Evolutionary conservation across 2,113 vertebrate species (phyloP).

Genomic region (Egretta garzetta): DNA sequence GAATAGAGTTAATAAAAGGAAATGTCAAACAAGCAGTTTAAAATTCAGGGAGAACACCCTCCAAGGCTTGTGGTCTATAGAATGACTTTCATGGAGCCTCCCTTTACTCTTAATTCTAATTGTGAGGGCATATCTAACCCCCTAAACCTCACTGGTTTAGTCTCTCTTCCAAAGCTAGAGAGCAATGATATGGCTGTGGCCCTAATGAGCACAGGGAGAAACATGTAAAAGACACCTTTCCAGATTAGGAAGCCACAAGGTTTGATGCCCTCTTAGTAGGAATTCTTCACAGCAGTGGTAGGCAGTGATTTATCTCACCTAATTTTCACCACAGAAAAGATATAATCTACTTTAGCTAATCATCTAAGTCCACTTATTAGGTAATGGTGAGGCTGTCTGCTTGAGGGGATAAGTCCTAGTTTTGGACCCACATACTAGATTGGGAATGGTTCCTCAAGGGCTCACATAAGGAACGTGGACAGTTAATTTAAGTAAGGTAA

Average conservation of each 20-base stretch:
- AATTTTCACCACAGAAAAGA: not conserved
- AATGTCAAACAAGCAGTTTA: not conserved
- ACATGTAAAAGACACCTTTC: not conserved
- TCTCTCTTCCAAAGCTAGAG: not conserved
- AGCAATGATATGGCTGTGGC: not conserved
- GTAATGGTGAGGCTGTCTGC: not conserved
- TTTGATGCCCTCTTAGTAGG: not conserved
- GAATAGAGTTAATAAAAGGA: not conserved
- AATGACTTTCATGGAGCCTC: not conserved
- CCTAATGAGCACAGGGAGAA: not conserved
- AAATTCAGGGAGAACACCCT: not conserved
- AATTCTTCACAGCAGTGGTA: not conserved
- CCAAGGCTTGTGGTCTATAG: not conserved
- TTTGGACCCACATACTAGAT: not conserved
- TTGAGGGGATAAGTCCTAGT: not conserved
- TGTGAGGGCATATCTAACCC: fast-evolving
- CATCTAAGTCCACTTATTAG: not conserved
- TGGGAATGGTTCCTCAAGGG: not conserved
- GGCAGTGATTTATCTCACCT: not conserved
- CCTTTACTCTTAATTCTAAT: not conserved
- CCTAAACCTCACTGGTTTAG: not conserved
- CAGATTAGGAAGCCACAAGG: not conserved
- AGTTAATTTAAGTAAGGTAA: not conserved
- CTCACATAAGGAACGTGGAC: not conserved
- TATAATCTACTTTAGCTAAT: not conserved